These are phyloP conservation scores for Magallana nippona DNA, from an alignment of 2,888 invertebrate genomes.

Conservation along the genomic window DNA sequence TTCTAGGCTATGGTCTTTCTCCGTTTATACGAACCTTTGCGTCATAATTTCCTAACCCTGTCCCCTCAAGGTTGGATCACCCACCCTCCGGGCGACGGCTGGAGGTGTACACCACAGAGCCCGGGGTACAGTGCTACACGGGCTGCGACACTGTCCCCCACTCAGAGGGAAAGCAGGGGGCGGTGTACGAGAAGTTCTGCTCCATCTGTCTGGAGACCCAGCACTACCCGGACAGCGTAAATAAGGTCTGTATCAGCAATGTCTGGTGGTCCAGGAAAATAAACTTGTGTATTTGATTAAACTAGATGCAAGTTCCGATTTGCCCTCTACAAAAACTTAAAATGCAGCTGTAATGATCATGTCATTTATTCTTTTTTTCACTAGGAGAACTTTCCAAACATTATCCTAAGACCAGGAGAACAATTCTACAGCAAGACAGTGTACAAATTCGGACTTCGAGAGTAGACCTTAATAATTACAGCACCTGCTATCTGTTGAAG, in stretches of 20 bases:
- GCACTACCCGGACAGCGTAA: constrained; percentile 93
- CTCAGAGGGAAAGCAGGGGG: constrained; percentile 85
- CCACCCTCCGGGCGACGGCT: constrained; percentile 85
- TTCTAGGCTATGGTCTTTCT: no score
- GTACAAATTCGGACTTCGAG: constrained; percentile 67
- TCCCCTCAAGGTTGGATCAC: constrained; percentile 70
- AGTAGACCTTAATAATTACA: background rate
- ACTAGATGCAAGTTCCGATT: no score
- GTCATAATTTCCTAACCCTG: background rate
- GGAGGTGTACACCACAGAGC: constrained; percentile 91
- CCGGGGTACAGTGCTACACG: constrained; percentile 95
- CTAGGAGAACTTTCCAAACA: constrained; percentile 71
- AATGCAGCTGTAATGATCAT: background rate
- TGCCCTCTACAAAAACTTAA: no score
- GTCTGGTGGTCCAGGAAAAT: no score
- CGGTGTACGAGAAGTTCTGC: constrained; percentile 87
- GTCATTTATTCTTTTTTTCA: constrained; percentile 42
- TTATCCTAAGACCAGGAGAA: constrained; percentile 70
- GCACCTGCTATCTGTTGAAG: no score
- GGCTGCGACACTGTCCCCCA: constrained; percentile 85
- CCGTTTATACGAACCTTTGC: no score
- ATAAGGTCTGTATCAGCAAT: constrained; percentile 79
- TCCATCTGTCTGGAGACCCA: constrained; percentile 95
- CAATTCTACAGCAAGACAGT: constrained; percentile 68
- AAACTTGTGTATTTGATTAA: no score